Conservation (phyloP, 2,797 vertebrate genomes). For the Furcifer pardalis region DNA sequence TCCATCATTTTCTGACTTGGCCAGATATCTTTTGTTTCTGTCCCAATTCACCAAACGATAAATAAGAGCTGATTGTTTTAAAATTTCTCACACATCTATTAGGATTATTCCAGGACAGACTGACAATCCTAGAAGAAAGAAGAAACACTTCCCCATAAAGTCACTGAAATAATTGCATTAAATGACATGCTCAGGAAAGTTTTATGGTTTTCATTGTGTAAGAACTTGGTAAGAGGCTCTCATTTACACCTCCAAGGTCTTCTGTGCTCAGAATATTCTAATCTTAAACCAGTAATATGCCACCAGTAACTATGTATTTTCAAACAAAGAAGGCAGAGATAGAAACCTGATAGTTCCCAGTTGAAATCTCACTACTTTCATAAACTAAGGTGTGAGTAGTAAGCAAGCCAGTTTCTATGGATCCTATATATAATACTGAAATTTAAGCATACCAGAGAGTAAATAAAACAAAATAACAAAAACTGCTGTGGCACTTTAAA, state of each 20-base stretch:
- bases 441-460: too few relatives aligned
- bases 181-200: background rate
- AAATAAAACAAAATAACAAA: too few relatives aligned
- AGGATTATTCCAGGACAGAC: background rate
- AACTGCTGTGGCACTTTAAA: too few relatives aligned
- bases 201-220: background rate
- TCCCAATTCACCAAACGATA: background rate
- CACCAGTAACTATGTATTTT: background rate
- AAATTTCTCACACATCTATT: background rate
- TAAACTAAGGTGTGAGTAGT: background rate
- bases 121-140: background rate
- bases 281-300: background rate
- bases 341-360: background rate
- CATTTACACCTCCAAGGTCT: background rate
- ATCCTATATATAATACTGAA: background rate
- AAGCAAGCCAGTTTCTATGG: background rate
- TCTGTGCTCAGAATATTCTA: background rate
- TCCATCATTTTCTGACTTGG: background rate
- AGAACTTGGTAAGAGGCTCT: background rate
- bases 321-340: conserved; percentile 5
- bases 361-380: background rate
- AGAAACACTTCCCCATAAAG: background rate
- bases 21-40: background rate
- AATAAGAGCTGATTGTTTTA: background rate
- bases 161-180: background rate